Evolutionary conservation across 2,113 vertebrate species (phyloP).

Genomic region (Ictalurus punctatus): DNA sequence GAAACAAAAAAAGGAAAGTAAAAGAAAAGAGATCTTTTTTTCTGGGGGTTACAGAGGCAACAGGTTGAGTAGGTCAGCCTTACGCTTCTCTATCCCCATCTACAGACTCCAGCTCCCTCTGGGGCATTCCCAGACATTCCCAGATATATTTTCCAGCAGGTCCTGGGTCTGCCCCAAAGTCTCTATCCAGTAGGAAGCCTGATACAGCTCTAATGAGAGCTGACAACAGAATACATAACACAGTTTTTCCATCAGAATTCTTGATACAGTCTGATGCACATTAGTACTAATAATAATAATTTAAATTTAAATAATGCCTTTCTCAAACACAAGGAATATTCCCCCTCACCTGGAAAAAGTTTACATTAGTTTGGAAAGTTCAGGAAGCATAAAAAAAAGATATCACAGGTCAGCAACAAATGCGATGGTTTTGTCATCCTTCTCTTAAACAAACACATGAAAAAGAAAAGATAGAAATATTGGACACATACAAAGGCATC

Average conservation of each 20-base stretch:
- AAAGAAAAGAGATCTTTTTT: background rate
- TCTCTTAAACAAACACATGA: no score
- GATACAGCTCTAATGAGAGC: no score
- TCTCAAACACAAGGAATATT: no score
- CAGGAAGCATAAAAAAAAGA: background rate
- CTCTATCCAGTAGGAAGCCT: background rate
- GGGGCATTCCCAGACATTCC: background rate
- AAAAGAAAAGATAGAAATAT: no score
- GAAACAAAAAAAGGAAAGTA: background rate
- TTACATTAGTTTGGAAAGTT: no score
- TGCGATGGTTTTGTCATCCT: background rate
- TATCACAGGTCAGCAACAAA: background rate
- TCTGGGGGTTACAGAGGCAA: background rate
- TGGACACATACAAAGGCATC: no score
- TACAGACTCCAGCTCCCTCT: background rate
- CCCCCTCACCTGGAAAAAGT: no score
- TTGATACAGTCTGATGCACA: background rate
- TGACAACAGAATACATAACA: background rate
- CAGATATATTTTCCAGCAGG: background rate
- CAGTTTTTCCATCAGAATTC: background rate
- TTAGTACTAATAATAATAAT: background rate
- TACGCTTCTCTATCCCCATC: background rate
- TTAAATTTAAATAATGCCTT: background rate
- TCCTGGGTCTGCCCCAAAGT: background rate
- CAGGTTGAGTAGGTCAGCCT: background rate